Percentiles rank a stretch among this genome's conserved stretches.
Conservation (phyloP, 2,888 invertebrate species). For the Muscina levida region DNA sequence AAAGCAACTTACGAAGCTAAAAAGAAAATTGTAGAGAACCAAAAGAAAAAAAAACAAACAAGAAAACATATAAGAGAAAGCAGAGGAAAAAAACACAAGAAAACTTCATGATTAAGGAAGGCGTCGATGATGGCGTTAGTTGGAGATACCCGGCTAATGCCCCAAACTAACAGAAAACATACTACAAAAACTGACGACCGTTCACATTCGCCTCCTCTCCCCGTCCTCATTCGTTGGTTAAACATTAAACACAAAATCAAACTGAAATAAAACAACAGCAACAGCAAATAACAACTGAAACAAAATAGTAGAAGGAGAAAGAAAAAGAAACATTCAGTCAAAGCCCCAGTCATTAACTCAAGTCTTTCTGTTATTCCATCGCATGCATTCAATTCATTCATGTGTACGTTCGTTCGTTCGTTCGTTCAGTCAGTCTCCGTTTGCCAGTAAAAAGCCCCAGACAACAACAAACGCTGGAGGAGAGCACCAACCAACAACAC, state of each 20-base stretch:
- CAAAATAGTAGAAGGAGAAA: too few species aligned
- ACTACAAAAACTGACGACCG: too few species aligned
- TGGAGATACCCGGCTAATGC: conserved; percentile 14
- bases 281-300: too few species aligned
- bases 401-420: neutral
- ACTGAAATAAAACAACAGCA: too few species aligned
- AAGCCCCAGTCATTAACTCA: neutral
- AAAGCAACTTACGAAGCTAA: neutral
- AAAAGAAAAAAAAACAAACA: conserved; percentile 25
- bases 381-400: neutral
- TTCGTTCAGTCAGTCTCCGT: neutral
- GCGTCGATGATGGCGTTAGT: neutral
- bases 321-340: too few species aligned
- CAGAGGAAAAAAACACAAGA: conserved; percentile 4
- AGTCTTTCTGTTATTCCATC: neutral
- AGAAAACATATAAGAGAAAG: conserved; percentile 17
- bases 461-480: neutral
- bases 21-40: neutral
- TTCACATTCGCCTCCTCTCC: too few species aligned
- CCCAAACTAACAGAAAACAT: neutral
- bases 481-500: too few species aligned
- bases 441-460: neutral
- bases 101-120: neutral
- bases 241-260: too few species aligned
- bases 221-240: too few species aligned